Evolutionary conservation across 2,113 vertebrate genomes (phyloP).

Genomic region (Cyanoderma ruficeps): DNA sequence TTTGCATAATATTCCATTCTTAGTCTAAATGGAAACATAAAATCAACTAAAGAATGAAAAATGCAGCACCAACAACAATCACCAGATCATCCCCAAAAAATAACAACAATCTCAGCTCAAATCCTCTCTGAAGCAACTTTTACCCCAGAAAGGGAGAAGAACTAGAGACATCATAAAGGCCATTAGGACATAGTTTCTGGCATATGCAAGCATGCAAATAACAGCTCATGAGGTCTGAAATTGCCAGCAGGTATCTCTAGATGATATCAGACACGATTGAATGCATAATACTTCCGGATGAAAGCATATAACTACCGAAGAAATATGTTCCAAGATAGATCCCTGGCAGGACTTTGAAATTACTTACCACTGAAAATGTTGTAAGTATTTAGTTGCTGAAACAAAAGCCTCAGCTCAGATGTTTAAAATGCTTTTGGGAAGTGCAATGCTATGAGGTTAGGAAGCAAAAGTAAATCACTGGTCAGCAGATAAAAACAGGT

Average conservation of each 20-base stretch:
- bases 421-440: constrained; percentile 48
- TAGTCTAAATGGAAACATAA: not conserved
- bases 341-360: constrained; percentile 56
- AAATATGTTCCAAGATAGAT: constrained; percentile 62
- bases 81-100: not conserved
- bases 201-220: constrained; percentile 43
- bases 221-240: constrained; percentile 32
- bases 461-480: constrained; percentile 53
- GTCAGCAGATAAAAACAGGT: constrained; percentile 41
- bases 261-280: constrained; percentile 26
- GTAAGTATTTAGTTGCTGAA: constrained; percentile 52
- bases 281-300: constrained; percentile 61
- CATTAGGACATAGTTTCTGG: constrained; percentile 47
- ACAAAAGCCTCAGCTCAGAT: constrained; percentile 56
- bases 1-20: not conserved
- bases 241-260: constrained; percentile 33
- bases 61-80: not conserved
- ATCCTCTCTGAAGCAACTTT: not conserved
- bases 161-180: not conserved
- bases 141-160: not conserved
- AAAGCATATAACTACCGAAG: constrained; percentile 43
- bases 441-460: constrained; percentile 43
- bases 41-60: not conserved
- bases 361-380: constrained; percentile 22
- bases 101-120: not conserved